These are phyloP conservation scores for Synanthedon andrenaeformis DNA, from an alignment of 2,888 invertebrate species.

Conservation along the genomic window DNA sequence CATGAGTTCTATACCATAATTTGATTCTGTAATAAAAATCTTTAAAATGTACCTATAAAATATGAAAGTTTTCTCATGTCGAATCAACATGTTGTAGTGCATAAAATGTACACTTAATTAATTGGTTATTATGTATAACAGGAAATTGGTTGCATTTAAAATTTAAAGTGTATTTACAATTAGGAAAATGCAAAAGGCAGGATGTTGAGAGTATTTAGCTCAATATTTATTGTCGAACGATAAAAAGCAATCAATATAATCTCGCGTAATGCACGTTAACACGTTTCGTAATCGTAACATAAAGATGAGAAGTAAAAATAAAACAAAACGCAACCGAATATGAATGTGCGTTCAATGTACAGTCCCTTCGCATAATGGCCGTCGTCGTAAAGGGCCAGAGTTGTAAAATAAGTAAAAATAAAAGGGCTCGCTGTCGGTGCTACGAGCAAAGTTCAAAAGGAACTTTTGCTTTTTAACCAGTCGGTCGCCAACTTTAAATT, in stretches of 20 bases:
- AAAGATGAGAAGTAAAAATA: background rate
- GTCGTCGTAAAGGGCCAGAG: conserved; percentile 43
- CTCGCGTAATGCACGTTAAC: background rate
- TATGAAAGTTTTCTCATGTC: no score
- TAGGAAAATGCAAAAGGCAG: background rate
- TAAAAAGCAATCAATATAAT: background rate
- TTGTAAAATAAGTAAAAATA: conserved; percentile 54
- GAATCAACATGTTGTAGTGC: background rate
- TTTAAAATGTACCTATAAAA: no score
- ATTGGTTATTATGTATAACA: background rate
- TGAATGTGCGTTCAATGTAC: background rate
- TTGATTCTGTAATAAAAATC: no score
- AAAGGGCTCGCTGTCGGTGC: conserved; percentile 36
- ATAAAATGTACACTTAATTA: background rate
- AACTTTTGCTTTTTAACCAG: conserved; percentile 64
- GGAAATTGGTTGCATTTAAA: conserved; percentile 5
- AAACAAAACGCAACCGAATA: background rate
- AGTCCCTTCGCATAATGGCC: conserved; percentile 39
- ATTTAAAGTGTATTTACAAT: background rate
- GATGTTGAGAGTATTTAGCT: background rate
- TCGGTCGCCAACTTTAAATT: conserved; percentile 62
- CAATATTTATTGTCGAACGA: background rate
- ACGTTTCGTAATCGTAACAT: background rate
- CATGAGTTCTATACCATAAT: no score
- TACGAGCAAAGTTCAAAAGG: conserved; percentile 43